Evolutionary conservation across 2,113 vertebrate species (phyloP).

Genomic region (Ceyx melanurus): DNA sequence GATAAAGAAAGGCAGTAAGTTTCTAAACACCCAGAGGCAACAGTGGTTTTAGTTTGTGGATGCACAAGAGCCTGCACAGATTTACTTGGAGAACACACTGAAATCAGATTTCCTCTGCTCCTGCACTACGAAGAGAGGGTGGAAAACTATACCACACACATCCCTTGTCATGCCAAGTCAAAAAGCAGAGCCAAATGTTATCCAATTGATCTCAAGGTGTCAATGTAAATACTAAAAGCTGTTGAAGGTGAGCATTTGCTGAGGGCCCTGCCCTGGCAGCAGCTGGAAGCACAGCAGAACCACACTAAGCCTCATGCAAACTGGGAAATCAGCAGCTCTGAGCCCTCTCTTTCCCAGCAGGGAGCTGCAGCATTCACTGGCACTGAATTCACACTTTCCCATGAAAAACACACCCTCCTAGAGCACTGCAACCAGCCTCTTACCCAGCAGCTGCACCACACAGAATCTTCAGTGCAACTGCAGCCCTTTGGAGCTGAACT

Average conservation of each 20-base stretch:
- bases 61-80: background rate
- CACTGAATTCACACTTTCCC: background rate
- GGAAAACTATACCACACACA: background rate
- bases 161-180: background rate
- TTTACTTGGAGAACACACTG: background rate
- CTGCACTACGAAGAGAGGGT: background rate
- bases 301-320: fast-evolving
- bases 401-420: background rate
- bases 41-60: background rate
- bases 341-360: background rate
- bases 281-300: background rate
- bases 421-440: background rate
- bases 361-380: background rate
- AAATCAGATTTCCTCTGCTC: background rate
- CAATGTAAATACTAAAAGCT: background rate
- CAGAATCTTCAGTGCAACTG: background rate
- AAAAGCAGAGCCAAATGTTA: background rate
- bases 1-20: background rate
- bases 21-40: background rate
- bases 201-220: background rate
- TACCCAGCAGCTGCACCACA: background rate
- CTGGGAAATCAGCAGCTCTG: background rate
- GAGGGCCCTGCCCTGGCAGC: background rate
- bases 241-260: background rate
- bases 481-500: background rate